These are phyloP conservation scores for Clostera curtula DNA, from an alignment of 2,888 invertebrate genomes.

Conservation along the genomic window DNA sequence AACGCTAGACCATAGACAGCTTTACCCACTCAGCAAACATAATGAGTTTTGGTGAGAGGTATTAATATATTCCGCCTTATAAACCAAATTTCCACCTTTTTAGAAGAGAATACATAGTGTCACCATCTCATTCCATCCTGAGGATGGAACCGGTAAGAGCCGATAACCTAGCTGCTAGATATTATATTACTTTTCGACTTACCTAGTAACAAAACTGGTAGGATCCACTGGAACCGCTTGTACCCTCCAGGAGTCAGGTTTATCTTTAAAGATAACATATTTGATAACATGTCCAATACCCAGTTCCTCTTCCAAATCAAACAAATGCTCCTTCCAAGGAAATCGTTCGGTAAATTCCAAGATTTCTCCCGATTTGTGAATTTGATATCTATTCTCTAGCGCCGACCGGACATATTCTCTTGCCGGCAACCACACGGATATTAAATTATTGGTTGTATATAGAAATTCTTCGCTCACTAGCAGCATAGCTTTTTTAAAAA, in stretches of 20 bases:
- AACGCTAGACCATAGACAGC: too few relatives aligned
- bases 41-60: too few relatives aligned
- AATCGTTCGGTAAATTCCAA: conserved; percentile 80
- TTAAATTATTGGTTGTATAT: conserved; percentile 77
- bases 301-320: conserved; percentile 84
- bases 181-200: conserved; percentile 16
- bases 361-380: conserved; percentile 88
- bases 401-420: conserved; percentile 83
- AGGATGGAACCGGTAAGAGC: background rate
- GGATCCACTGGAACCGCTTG: conserved; percentile 85
- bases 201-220: conserved; percentile 83
- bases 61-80: background rate
- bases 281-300: conserved; percentile 78
- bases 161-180: background rate
- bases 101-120: too few relatives aligned
- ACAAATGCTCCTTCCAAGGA: conserved; percentile 95
- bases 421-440: conserved; percentile 90
- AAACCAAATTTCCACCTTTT: background rate
- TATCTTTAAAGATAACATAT: conserved; percentile 82
- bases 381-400: conserved; percentile 77
- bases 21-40: too few relatives aligned
- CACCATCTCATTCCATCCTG: too few relatives aligned
- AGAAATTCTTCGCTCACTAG: conserved; percentile 87
- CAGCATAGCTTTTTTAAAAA: conserved; percentile 86
- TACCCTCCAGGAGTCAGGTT: conserved; percentile 83